phyloP scores from a whole-genome alignment of 2,113 vertebrate species.

The Myotis yumanensis region DNA sequence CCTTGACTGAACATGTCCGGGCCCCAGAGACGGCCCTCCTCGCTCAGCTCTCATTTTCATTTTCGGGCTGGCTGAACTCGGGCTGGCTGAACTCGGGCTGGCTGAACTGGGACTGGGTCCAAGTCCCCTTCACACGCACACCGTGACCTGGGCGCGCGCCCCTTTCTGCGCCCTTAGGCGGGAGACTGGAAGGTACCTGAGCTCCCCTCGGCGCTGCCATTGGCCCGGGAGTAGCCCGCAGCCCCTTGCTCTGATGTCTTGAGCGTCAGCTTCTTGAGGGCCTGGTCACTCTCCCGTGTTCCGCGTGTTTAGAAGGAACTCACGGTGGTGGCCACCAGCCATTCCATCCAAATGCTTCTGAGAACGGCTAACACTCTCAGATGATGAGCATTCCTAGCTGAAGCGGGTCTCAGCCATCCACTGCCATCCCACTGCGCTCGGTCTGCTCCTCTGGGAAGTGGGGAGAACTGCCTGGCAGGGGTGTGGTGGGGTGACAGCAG shows the following conservation, averaged over 20 bases:
- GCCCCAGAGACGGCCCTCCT: neutral
- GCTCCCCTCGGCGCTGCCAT: too few relatives aligned
- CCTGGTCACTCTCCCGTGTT: neutral
- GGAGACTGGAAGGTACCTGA: neutral
- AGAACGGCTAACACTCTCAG: rapidly evolving
- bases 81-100: neutral
- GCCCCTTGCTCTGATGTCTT: neutral
- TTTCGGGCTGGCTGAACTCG: neutral
- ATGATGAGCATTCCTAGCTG: rapidly evolving
- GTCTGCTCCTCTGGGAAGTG: neutral
- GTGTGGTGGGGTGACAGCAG: neutral
- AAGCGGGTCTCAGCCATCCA: neutral
- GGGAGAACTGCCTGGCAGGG: neutral
- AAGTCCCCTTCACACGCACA: neutral
- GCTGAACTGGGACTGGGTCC: neutral
- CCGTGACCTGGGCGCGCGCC: neutral
- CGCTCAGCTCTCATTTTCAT: neutral
- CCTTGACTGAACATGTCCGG: neutral
- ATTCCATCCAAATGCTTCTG: neutral
- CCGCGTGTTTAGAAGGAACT: neutral
- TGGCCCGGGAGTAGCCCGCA: rapidly evolving
- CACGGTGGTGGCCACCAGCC: neutral
- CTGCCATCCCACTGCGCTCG: rapidly evolving
- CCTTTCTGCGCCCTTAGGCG: neutral
- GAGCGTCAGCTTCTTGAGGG: neutral